A percentile compares a stretch with the other conserved stretches of the same genome.
phyloP scores from a whole-genome alignment of 2,888 invertebrate species.

The Plebejus anna region DNA sequence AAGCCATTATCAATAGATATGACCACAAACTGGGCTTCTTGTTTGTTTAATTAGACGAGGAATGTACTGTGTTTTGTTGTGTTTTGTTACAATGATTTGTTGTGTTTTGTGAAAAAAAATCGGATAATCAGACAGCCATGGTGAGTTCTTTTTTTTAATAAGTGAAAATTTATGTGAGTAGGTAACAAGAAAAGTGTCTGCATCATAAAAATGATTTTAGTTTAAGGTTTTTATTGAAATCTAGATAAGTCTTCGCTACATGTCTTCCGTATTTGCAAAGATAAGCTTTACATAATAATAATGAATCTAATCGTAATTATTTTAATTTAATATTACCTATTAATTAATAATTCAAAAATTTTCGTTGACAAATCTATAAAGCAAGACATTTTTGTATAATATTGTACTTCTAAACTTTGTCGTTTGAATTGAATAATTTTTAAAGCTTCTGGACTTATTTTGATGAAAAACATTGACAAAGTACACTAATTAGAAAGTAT shows the following conservation, averaged over 20 bases:
- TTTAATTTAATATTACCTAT: not conserved
- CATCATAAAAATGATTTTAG: not conserved
- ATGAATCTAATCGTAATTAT: not conserved
- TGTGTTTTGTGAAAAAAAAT: not conserved
- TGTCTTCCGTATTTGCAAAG: constrained; percentile 22
- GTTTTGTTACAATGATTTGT: constrained; percentile 32
- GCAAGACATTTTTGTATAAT: too few species aligned
- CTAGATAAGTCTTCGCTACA: constrained; percentile 12
- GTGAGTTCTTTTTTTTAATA: constrained; percentile 18
- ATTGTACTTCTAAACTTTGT: too few species aligned
- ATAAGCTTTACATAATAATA: not conserved
- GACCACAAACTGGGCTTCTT: constrained; percentile 31
- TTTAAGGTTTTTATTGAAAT: not conserved
- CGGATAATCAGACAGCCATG: constrained; percentile 19
- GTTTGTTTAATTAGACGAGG: constrained; percentile 32
- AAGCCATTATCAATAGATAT: constrained; percentile 36
- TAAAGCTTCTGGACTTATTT: too few species aligned
- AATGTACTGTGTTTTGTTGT: constrained; percentile 32
- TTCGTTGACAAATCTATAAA: too few species aligned
- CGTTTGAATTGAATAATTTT: too few species aligned
- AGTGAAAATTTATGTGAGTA: not conserved
- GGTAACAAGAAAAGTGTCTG: not conserved
- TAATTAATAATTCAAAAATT: too few species aligned
- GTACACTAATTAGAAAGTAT: too few species aligned
- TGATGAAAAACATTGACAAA: too few species aligned